Evolutionary conservation across 2,797 vertebrate species (phyloP).

Genomic region (Pteronotus mesoamericanus): DNA sequence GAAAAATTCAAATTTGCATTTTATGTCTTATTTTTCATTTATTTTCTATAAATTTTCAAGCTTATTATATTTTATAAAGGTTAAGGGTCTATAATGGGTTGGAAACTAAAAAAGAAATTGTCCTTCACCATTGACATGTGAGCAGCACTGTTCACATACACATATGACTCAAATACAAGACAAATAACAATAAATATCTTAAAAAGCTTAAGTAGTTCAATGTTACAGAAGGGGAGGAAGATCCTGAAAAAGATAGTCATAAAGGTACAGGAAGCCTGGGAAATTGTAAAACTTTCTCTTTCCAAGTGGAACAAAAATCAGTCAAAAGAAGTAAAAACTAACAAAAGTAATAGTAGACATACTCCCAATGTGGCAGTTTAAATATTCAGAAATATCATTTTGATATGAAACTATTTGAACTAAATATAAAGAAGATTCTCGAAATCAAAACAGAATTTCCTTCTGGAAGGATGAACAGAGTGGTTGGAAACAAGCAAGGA

Average conservation of each 20-base stretch:
- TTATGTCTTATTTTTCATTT: neutral
- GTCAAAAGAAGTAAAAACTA: neutral
- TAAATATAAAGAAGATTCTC: neutral
- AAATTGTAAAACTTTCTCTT: neutral
- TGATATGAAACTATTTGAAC: neutral
- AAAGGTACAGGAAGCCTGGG: neutral
- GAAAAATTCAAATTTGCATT: constrained; percentile 5
- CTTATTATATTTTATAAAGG: neutral
- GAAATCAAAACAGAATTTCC: neutral
- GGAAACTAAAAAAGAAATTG: neutral
- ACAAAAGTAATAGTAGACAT: neutral
- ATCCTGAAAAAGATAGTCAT: neutral
- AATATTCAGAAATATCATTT: neutral
- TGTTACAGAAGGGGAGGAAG: neutral
- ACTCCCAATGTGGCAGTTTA: neutral
- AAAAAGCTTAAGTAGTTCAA: neutral
- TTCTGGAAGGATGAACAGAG: neutral
- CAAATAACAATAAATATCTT: neutral
- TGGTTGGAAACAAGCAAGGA: neutral
- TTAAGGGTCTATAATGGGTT: neutral
- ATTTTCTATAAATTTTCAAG: neutral
- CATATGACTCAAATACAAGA: neutral
- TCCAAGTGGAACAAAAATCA: neutral
- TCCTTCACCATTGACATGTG: neutral
- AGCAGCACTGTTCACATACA: neutral